A percentile compares a stretch with the other conserved stretches of the same genome.
Conservation (phyloP, 1,140 invertebrate genomes). For the Lasioglossum baleicum region DNA sequence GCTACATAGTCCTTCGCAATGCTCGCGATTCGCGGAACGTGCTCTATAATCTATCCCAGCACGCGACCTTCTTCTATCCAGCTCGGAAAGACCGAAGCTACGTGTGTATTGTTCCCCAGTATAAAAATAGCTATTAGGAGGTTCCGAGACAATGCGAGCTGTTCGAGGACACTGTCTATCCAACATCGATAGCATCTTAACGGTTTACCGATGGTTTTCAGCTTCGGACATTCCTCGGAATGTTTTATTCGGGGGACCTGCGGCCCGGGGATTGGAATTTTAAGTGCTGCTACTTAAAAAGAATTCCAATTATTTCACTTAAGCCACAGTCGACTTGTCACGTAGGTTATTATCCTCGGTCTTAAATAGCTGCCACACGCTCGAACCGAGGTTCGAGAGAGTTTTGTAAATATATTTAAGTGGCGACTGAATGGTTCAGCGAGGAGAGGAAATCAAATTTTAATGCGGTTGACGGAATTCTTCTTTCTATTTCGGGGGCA, state of each 20-base stretch:
- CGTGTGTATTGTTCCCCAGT: neutral
- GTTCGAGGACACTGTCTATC: neutral
- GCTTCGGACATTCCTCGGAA: neutral
- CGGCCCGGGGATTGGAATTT: neutral
- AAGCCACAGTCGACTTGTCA: neutral
- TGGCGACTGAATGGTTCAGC: too few relatives aligned
- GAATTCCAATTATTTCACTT: too few relatives aligned
- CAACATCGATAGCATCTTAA: neutral
- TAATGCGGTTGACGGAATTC: too few relatives aligned
- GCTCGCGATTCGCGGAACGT: neutral
- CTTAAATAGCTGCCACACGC: neutral
- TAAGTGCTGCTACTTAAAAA: neutral
- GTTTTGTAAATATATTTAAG: too few relatives aligned
- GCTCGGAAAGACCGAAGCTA: too few relatives aligned
- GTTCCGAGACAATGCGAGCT: neutral
- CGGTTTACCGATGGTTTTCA: neutral
- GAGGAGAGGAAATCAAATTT: too few relatives aligned
- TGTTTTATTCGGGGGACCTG: neutral
- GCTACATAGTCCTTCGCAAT: constrained; percentile 9
- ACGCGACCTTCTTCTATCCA: neutral
- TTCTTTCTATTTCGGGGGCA: too few relatives aligned
- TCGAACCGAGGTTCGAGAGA: too few relatives aligned
- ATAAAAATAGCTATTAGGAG: neutral
- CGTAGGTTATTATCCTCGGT: neutral
- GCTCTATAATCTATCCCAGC: constrained; percentile 19